These are phyloP conservation scores for Andrena fulva DNA, from an alignment of 2,888 invertebrate species.

Conservation along the genomic window DNA sequence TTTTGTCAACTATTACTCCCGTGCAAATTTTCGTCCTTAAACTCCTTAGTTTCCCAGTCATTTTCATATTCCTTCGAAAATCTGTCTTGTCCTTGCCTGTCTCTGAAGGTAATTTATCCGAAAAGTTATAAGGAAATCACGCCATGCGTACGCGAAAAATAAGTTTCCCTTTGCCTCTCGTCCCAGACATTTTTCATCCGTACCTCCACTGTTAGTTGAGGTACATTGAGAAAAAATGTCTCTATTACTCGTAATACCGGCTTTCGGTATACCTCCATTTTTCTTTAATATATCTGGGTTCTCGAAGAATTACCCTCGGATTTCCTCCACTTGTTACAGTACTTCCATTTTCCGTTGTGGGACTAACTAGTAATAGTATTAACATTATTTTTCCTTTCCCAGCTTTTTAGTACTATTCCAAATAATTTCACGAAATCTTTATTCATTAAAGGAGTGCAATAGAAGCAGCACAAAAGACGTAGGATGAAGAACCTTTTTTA, in stretches of 20 bases:
- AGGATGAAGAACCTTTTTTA: no score
- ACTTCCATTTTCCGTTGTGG: neutral
- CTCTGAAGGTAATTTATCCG: neutral
- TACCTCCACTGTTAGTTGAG: neutral
- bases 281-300: conserved; percentile 15
- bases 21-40: no score
- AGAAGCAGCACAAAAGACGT: no score
- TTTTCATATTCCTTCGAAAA: neutral
- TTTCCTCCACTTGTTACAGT: neutral
- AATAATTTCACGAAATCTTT: neutral
- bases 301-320: conserved; percentile 12
- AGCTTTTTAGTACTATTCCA: neutral
- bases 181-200: neutral
- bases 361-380: neutral
- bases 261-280: conserved; percentile 11
- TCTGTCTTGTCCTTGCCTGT: neutral
- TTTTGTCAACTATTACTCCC: no score
- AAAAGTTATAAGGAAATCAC: neutral
- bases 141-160: conserved; percentile 1
- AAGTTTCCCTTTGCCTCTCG: conserved; percentile 3
- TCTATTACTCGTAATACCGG: conserved; percentile 21
- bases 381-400: neutral
- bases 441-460: neutral
- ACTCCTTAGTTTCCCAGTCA: neutral
- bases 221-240: conserved; percentile 14